A percentile compares a stretch with the other conserved stretches of the same genome.
Conservation (phyloP, 2,888 invertebrate species). For the Bombyx huttoni region DNA sequence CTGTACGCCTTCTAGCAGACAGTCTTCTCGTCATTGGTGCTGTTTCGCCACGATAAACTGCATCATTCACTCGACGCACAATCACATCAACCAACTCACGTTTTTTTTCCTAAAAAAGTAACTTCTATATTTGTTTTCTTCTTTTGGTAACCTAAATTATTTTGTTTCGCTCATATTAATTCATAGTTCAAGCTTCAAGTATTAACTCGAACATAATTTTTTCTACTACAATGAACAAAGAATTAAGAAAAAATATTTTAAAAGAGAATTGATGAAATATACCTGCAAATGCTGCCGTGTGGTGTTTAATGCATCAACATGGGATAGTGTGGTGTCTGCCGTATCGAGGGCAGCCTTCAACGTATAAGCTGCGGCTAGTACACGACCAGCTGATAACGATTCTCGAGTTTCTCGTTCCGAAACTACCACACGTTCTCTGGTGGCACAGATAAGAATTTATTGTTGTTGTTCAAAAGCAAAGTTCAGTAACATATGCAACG, state of each 20-base stretch:
- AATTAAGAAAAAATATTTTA: neutral
- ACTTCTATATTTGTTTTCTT: neutral
- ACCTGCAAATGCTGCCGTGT: constrained; percentile 82
- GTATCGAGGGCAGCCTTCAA: constrained; percentile 74
- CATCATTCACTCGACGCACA: constrained; percentile 41
- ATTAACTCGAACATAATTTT: too few species aligned
- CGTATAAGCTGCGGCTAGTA: constrained; percentile 87
- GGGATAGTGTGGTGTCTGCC: constrained; percentile 82
- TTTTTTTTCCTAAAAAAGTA: constrained; percentile 36
- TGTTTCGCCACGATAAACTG: constrained; percentile 47
- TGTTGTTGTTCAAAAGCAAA: too few species aligned
- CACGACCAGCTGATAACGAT: constrained; percentile 74
- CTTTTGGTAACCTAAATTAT: neutral
- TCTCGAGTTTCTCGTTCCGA: constrained; percentile 47
- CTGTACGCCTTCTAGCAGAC: constrained; percentile 45
- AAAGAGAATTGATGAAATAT: neutral
- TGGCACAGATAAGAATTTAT: neutral
- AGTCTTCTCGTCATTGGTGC: constrained; percentile 35
- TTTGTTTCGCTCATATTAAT: neutral
- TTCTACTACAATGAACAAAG: too few species aligned
- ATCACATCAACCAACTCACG: constrained; percentile 43
- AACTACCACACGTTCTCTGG: constrained; percentile 51
- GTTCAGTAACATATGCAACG: too few species aligned
- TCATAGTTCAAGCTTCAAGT: too few species aligned
- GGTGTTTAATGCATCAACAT: constrained; percentile 88